Evolutionary conservation across 2,888 invertebrate genomes (phyloP).

Genomic region (Apamea sordens): DNA sequence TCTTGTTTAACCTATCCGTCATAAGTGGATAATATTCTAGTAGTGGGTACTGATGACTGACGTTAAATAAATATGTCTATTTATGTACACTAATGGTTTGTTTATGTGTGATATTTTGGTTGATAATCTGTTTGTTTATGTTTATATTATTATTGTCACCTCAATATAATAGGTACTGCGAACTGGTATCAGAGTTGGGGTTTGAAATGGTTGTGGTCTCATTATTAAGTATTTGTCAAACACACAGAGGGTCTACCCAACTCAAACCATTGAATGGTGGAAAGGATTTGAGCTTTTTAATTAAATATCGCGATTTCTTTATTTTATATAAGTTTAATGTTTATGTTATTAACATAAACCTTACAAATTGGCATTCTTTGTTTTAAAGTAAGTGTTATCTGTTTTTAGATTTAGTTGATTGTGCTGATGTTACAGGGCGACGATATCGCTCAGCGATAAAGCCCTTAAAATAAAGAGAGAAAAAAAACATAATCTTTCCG

Average conservation of each 20-base stretch:
- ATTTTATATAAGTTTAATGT: background rate
- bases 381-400: too few species aligned
- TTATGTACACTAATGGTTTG: slow-evolving; percentile 11
- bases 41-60: slow-evolving; percentile 18
- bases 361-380: too few species aligned
- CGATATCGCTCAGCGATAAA: too few species aligned
- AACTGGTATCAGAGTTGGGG: background rate
- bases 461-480: too few species aligned
- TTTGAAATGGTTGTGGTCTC: background rate
- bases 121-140: slow-evolving; percentile 17
- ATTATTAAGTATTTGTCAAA: background rate
- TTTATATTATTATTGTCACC: slow-evolving; percentile 14
- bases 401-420: too few species aligned
- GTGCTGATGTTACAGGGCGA: too few species aligned
- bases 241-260: background rate
- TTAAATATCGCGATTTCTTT: background rate
- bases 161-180: background rate
- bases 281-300: background rate
- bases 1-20: slow-evolving; percentile 48
- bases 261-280: background rate
- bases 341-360: too few species aligned
- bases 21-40: slow-evolving; percentile 21
- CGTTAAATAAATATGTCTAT: slow-evolving; percentile 42
- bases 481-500: too few species aligned
- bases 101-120: slow-evolving; percentile 8